A percentile compares a stretch with the other conserved stretches of the same genome.
These are phyloP conservation scores for Anomalospiza imberbis DNA, from an alignment of 2,797 vertebrate species.

Conservation along the genomic window DNA sequence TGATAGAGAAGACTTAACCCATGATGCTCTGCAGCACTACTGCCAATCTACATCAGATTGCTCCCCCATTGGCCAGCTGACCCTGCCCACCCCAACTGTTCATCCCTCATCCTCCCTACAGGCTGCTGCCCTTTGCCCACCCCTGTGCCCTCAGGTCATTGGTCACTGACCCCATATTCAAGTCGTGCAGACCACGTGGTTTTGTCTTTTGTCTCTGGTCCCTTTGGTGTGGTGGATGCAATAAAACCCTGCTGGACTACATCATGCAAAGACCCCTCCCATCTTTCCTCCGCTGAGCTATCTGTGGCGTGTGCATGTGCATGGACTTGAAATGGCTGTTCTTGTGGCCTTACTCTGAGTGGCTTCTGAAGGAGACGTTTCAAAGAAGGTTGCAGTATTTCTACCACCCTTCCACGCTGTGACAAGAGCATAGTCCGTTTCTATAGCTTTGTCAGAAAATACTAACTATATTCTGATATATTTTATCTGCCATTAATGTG, in stretches of 20 bases:
- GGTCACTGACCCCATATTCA: background rate
- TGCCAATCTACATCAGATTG: background rate
- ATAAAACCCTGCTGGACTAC: background rate
- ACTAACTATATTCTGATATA: background rate
- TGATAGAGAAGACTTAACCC: background rate
- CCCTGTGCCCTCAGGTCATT: background rate
- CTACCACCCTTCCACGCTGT: background rate
- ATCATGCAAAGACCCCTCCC: background rate
- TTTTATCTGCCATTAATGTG: background rate
- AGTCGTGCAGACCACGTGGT: background rate
- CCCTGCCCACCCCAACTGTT: background rate
- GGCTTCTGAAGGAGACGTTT: background rate
- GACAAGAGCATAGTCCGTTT: background rate
- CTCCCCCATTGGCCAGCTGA: background rate
- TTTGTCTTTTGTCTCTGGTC: background rate
- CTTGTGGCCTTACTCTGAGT: background rate
- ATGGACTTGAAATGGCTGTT: background rate
- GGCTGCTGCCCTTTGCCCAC: background rate
- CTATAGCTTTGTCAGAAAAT: background rate
- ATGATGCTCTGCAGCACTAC: background rate
- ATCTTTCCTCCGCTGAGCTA: background rate
- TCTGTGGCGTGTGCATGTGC: background rate
- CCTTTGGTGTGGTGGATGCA: background rate
- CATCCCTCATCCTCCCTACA: background rate
- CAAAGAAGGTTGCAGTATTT: background rate